Evolutionary conservation across 1,140 invertebrate species (phyloP), one percentile per base, ranked within the genome.

Genomic region (Lamellibrachia luymesi): DNA sequence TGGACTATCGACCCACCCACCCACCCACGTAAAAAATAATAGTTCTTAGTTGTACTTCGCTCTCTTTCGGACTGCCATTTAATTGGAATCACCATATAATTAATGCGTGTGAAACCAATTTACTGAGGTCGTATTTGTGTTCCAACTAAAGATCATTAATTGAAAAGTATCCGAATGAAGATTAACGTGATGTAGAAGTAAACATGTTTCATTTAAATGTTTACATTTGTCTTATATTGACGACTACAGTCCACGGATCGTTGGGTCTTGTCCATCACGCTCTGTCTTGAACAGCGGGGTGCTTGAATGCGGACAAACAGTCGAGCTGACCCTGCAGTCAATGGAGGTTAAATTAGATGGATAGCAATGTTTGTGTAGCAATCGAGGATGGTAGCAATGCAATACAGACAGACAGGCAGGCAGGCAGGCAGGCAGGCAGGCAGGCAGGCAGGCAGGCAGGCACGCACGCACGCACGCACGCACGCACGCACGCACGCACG

Each of bases 141-240:
- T 80, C 64, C 2, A 2, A 80, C 13, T 80, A 80, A 22, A 80
- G 2, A 6, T 22, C 64, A 1, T 80, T 80, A 80, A 80, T 80
- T 80, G 2, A 80, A 22, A 17, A 22, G 64, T 1, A 80, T 80
- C 64, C 64, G 64, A 80, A 80, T 80, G 64, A 80, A 80, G 64
- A 80, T 80, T 80, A 80, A 80, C 25, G 64, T 1, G 64, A 80
- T 17, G 64, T 80, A 80, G 64, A 22, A 80, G 64, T 80, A 80
- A 80, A 80, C 64, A 80, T 80, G 64, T 80, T 17, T 80, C 64
- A 80, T 80, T 80, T 80, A 80, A 80, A 80, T 80, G 64, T 80
- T 80, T 80, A 22, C 25, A 22, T 80, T 80, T 80, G 64, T 80
- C 64, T 22, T 80, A 80, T 8, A 80, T 80, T 80, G 64, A 22